These are phyloP conservation scores for Spermophilus dauricus DNA, from an alignment of 2,113 vertebrate species.

Conservation along the genomic window DNA sequence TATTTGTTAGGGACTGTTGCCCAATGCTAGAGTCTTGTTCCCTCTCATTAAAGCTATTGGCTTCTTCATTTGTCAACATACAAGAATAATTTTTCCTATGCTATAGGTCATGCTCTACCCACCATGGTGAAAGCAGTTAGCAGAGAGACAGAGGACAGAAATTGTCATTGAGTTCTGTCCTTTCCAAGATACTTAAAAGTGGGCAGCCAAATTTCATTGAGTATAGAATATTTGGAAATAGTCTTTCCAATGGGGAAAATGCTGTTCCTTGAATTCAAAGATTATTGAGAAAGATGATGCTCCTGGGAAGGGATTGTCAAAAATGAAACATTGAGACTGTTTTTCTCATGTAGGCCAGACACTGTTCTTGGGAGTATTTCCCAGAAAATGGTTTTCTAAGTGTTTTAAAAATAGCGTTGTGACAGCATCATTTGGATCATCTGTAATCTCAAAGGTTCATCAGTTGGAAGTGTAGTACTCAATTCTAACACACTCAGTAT, in stretches of 20 bases:
- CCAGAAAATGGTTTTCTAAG: conserved; percentile 10
- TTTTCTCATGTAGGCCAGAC: neutral
- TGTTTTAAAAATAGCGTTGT: neutral
- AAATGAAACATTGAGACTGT: neutral
- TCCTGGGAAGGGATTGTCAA: neutral
- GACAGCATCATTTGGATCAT: neutral
- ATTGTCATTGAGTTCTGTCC: neutral
- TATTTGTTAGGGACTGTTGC: neutral
- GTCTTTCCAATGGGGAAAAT: neutral
- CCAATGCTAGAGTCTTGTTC: neutral
- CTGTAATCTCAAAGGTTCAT: neutral
- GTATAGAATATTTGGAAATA: conserved; percentile 46
- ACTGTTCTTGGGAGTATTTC: neutral
- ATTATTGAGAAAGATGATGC: neutral
- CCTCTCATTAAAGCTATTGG: neutral
- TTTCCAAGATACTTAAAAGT: conserved; percentile 40
- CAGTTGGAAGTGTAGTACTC: neutral
- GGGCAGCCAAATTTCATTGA: neutral
- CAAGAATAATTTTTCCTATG: neutral
- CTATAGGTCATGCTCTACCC: neutral
- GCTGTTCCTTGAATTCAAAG: neutral
- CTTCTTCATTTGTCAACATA: neutral
- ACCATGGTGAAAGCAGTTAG: neutral
- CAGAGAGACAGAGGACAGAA: neutral
- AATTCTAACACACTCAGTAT: neutral